phyloP scores from a whole-genome alignment of 2,797 vertebrate species.

The Bucorvus abyssinicus region DNA sequence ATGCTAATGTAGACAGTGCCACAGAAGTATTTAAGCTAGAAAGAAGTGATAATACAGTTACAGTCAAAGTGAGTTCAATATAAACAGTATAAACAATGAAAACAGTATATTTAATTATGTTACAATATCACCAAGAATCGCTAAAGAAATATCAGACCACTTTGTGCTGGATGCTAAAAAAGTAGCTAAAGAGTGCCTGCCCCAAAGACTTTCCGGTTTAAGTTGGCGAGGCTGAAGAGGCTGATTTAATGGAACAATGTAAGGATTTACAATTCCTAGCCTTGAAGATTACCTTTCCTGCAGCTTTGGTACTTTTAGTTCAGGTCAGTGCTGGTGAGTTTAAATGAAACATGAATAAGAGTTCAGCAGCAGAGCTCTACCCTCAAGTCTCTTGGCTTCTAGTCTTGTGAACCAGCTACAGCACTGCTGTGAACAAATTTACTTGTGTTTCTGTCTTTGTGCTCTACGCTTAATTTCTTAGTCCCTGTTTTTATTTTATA shows the following conservation, averaged over 20 bases:
- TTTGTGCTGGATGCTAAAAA: not conserved
- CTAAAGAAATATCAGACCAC: not conserved
- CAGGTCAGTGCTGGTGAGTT: not conserved
- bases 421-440: not conserved
- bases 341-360: slow-evolving; percentile 5
- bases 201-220: not conserved
- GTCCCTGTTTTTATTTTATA: not conserved
- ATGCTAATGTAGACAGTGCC: not conserved
- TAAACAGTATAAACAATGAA: not conserved
- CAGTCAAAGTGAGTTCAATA: not conserved
- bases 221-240: not conserved
- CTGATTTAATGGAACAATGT: not conserved
- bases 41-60: not conserved
- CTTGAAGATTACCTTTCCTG: slow-evolving; percentile 14
- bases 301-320: not conserved
- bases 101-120: not conserved
- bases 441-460: not conserved
- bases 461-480: not conserved
- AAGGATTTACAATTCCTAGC: not conserved
- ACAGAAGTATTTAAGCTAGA: not conserved
- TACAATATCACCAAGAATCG: not conserved
- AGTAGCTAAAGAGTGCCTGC: not conserved
- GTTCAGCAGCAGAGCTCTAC: not conserved
- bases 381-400: not conserved
- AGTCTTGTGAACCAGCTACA: not conserved